Conservation (phyloP, 2,113 vertebrate genomes). For the Corythornis cristatus region DNA sequence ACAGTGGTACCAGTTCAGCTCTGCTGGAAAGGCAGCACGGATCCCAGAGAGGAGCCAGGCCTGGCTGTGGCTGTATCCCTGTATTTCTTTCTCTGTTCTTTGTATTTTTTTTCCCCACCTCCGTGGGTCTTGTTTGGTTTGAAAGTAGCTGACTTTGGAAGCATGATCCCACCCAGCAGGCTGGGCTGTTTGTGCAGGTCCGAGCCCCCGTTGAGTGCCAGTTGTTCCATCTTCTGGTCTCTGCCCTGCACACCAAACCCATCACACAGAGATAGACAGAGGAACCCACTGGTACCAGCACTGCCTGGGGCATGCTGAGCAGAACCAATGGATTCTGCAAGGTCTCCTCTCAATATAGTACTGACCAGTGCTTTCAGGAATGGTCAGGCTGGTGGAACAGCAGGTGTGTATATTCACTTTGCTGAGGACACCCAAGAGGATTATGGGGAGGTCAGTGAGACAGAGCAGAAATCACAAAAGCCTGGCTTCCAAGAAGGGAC, state of each 20-base stretch:
- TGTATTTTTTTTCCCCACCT: not conserved
- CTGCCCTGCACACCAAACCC: not conserved
- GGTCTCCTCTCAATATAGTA: not conserved
- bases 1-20: not conserved
- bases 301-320: not conserved
- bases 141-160: not conserved
- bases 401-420: not conserved
- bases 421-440: not conserved
- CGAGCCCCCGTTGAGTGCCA: not conserved
- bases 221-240: not conserved
- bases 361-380: not conserved
- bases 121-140: not conserved
- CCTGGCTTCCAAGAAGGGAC: not conserved
- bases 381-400: not conserved
- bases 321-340: not conserved
- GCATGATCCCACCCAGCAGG: not conserved
- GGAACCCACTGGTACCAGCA: not conserved
- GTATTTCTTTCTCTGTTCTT: not conserved
- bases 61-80: not conserved
- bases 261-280: accelerated
- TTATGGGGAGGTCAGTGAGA: not conserved
- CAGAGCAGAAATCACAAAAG: not conserved
- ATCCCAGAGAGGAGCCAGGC: not conserved
- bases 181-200: not conserved
- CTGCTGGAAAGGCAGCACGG: not conserved